Evolutionary conservation across 2,888 invertebrate genomes (phyloP).

Genomic region (Tanaodytes sp.): DNA sequence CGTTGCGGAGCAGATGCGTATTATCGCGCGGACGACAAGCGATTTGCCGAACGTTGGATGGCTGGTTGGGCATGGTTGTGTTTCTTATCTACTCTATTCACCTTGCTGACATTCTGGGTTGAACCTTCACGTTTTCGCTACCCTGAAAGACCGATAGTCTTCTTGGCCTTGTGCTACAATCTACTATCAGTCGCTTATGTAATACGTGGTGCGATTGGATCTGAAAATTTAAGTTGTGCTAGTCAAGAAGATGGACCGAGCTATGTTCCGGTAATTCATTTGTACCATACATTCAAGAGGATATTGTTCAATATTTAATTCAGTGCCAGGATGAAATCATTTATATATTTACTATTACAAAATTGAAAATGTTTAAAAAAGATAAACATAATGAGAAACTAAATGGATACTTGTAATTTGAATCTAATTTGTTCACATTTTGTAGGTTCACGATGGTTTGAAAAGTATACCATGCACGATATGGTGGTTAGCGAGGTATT

Average conservation of each 20-base stretch:
- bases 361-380: too few species aligned
- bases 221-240: constrained; percentile 70
- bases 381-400: too few species aligned
- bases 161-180: constrained; percentile 90
- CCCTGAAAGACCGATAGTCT: constrained; percentile 93
- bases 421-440: not conserved
- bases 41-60: constrained; percentile 83
- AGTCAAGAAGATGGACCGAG: constrained; percentile 71
- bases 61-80: constrained; percentile 85
- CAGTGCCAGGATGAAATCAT: too few species aligned
- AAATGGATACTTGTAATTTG: too few species aligned
- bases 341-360: too few species aligned
- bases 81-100: constrained; percentile 86
- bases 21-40: constrained; percentile 80
- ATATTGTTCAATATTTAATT: too few species aligned
- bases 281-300: not conserved
- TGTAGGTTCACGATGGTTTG: constrained; percentile 71
- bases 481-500: constrained; percentile 83
- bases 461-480: constrained; percentile 80
- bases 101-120: constrained; percentile 88
- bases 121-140: constrained; percentile 92
- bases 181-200: constrained; percentile 84
- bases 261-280: constrained; percentile 67
- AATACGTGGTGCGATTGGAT: constrained; percentile 79
- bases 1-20: constrained; percentile 81